Evolutionary conservation across 2,797 vertebrate species (phyloP).

Genomic region (Tachyglossus aculeatus): DNA sequence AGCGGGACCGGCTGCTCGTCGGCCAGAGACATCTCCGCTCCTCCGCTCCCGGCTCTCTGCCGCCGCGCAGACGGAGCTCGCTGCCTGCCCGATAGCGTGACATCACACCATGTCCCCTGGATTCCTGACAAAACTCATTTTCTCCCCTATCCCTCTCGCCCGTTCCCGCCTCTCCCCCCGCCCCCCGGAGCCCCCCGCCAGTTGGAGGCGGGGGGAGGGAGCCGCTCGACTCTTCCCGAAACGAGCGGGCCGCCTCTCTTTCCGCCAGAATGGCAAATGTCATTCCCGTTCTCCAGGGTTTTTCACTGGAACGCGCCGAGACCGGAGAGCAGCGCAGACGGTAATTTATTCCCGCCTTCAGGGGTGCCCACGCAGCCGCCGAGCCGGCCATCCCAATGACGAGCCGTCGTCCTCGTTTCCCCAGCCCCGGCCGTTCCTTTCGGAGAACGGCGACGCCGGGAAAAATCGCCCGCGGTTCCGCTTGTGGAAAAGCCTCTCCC

Average conservation of each 20-base stretch:
- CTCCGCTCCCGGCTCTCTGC: slow-evolving; percentile 52
- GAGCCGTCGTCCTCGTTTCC: slow-evolving; percentile 30
- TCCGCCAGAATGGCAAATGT: slow-evolving; percentile 9
- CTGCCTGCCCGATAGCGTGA: slow-evolving; percentile 62
- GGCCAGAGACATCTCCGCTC: slow-evolving; percentile 87
- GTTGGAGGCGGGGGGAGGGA: neutral
- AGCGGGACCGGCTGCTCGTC: slow-evolving; percentile 82
- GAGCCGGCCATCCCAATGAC: slow-evolving; percentile 19
- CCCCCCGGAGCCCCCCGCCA: slow-evolving; percentile 8
- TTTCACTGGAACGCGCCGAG: slow-evolving; percentile 1
- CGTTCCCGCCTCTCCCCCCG: slow-evolving; percentile 32
- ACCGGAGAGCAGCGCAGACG: slow-evolving; percentile 7
- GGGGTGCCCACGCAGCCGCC: slow-evolving; percentile 6
- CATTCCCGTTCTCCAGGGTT: slow-evolving; percentile 8
- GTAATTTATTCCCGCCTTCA: slow-evolving; percentile 17
- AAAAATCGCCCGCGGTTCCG: slow-evolving; percentile 7
- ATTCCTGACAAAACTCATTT: slow-evolving; percentile 44
- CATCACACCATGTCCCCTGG: slow-evolving; percentile 68
- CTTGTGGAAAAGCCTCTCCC: neutral
- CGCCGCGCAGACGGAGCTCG: slow-evolving; percentile 58
- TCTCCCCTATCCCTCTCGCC: slow-evolving; percentile 25
- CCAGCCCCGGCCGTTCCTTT: neutral
- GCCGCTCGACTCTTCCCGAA: neutral
- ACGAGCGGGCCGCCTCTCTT: neutral
- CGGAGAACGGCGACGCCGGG: slow-evolving; percentile 25